Evolutionary conservation across 2,797 vertebrate genomes (phyloP), one percentile per base, ranked within the genome.

Genomic region (Gymnoscopelus braueri): DNA sequence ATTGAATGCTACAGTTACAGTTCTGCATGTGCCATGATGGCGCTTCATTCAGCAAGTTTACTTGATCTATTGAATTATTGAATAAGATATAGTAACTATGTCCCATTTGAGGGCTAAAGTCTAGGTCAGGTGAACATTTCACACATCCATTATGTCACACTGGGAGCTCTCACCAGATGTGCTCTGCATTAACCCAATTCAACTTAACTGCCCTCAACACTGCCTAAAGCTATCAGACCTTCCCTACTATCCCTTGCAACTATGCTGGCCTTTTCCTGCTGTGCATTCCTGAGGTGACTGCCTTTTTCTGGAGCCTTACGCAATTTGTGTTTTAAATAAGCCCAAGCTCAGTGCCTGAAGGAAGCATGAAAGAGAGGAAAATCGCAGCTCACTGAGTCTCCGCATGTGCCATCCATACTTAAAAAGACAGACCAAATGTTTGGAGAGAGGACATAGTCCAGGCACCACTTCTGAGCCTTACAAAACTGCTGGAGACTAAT

Each of bases 271-370:
- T 32, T 55, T 67, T 65, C 52, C 63, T 60, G 39, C 47, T 69
- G 74, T 49, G 67, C 66, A 53, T 66, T 75, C 75, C 64, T 44
- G 60, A 80, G 32, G 69, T 67, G 53, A 66, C 65, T 59, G 66
- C 68, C 77, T 80, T 84, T 70, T 72, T 82, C 72, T 71, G 71
- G 65, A 66, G 78, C 60, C 55, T 61, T 19, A 66, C 63, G 61
- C 23, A 62, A 61, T 6, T 5, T 79, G 82, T 66, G 78, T 81
- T 78, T 85, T 87, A 88, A 58, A 68, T 86, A 89, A 92, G 81
- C 63, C 63, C 24, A 12, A 82, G 82, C 76, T 8, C 56, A 67
- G 60, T 1, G 65, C 39, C 75, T 72, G 73, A 79, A 72, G 66
- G 63, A 60, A 60, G 74, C 55, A 52, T 26, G 69, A 77, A 77